Percentiles rank a stretch among this genome's conserved stretches.
Evolutionary conservation across 2,888 invertebrate species (phyloP).

Genomic region (Aleiodes testaceus): DNA sequence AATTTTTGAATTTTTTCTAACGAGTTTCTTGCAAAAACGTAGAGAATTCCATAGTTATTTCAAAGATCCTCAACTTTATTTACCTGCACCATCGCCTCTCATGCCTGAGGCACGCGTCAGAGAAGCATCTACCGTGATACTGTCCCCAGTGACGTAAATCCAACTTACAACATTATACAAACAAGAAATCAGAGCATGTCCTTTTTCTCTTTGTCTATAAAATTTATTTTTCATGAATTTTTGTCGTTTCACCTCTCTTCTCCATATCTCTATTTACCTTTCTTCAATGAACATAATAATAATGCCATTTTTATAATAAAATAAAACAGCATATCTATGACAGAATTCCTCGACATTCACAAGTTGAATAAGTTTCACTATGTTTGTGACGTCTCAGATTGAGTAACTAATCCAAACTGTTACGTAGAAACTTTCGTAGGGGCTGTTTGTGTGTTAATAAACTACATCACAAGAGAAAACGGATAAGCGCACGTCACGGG

Average conservation of each 20-base stretch:
- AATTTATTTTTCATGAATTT: background rate
- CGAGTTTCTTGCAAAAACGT: too few relatives aligned
- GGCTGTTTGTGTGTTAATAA: background rate
- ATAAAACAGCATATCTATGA: too few relatives aligned
- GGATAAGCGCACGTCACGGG: slow-evolving; percentile 15
- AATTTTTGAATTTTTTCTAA: too few relatives aligned
- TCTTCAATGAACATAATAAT: too few relatives aligned
- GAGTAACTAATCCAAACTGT: background rate
- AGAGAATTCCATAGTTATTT: too few relatives aligned
- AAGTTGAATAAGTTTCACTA: too few relatives aligned
- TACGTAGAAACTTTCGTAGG: background rate
- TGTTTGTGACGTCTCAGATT: too few relatives aligned
- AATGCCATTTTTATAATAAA: too few relatives aligned
- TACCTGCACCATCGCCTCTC: background rate
- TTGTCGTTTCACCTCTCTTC: background rate
- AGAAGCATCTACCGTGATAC: slow-evolving; percentile 13
- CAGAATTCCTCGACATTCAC: too few relatives aligned
- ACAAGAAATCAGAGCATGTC: slow-evolving; percentile 38
- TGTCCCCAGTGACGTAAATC: slow-evolving; percentile 40
- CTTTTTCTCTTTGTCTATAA: background rate
- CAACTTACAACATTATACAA: slow-evolving; percentile 28
- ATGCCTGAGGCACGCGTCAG: slow-evolving; percentile 25
- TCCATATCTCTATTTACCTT: background rate
- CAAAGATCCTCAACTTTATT: background rate
- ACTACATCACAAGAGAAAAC: too few relatives aligned